Base-by-base conservation (phyloP, 2,888 invertebrate genomes). In the Aporophyla nigra region DNA sequence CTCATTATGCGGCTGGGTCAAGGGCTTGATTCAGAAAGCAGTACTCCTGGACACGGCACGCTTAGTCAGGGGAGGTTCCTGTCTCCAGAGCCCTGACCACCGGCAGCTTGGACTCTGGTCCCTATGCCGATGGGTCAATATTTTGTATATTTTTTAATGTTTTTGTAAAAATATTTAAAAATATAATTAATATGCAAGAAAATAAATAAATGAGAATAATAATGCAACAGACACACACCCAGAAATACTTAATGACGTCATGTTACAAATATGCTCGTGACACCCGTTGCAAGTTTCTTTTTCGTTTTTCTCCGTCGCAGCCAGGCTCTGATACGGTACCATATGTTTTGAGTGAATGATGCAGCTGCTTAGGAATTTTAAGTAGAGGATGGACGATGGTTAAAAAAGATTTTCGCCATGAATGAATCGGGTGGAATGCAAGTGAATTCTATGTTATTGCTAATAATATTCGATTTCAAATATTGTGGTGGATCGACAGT, bases 231-330 rank as follows among this genome's bases (percentile, higher is more conserved):
- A 43, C 27, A 46, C 16, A 43, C 33, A 62, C 7, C 12, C 53
- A 65, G 9, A 72, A 76, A 76, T 56, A 56, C 12, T n/a, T 10
- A 40, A 58, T 81, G 69, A 81, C 72, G 82, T 82, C 65, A 82
- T n/a, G 21, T 14, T 43, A 14, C 24, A 73, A 73, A 82, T 14
- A 62, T 43, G 61, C 66, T 46, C 65, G 53, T 70, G 81, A 70
- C 77, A 71, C n/a, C 46, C 67, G 63, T 59, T 51, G 9, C 21
- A 14, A 2, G 14, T 51, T 63, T 65, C 61, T 80, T 76, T 51
- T 33, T 56, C 40, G 21, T 21, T 76, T 72, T 69, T 46, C 1
- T 46, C n/a, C 1, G 40, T n/a, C 62, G 14, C 24, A 27, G 65
- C 19, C 43, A 12, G 68, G 14, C 65, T 71, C 53, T n/a, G 67